A percentile compares a stretch with the other conserved stretches of the same genome.
Conservation (phyloP, 2,113 vertebrate species). For the Brevimyrus niger region DNA sequence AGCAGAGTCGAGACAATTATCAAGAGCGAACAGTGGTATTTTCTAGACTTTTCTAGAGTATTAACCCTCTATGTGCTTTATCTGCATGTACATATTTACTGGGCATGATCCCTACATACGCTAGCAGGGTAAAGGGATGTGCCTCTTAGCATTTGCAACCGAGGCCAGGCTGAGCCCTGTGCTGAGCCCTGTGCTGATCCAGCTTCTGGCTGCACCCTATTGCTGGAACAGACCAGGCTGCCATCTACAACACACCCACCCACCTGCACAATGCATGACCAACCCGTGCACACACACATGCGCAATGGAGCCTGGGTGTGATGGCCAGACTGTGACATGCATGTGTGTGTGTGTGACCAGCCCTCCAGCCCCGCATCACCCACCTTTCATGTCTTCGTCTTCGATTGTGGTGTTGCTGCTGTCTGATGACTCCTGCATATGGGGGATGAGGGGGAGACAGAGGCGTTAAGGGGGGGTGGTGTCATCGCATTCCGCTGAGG, state of each 20-base stretch:
- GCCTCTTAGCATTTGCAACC: not conserved
- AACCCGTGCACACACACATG: not conserved
- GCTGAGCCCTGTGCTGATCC: not conserved
- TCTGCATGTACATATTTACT: not conserved
- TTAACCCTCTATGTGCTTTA: not conserved
- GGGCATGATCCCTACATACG: not conserved
- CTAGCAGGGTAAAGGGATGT: not conserved
- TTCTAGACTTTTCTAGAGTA: not conserved
- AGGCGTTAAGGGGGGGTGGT: not conserved
- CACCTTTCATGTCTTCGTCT: constrained; percentile 86
- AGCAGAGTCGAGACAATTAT: not conserved
- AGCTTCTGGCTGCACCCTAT: not conserved
- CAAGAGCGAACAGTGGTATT: not conserved
- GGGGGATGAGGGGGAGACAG: constrained; percentile 13
- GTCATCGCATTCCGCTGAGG: not conserved
- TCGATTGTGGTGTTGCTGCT: constrained; percentile 97
- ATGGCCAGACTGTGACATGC: not conserved
- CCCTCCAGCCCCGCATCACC: not conserved
- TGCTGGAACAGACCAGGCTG: not conserved
- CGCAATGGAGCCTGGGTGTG: not conserved
- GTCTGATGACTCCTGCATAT: constrained; percentile 83
- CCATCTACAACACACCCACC: not conserved
- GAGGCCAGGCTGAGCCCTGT: not conserved
- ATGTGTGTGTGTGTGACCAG: no score
- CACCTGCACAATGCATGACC: no score